These are phyloP conservation scores for Eristalinus aeneus DNA, from an alignment of 2,888 invertebrate genomes.

Conservation along the genomic window DNA sequence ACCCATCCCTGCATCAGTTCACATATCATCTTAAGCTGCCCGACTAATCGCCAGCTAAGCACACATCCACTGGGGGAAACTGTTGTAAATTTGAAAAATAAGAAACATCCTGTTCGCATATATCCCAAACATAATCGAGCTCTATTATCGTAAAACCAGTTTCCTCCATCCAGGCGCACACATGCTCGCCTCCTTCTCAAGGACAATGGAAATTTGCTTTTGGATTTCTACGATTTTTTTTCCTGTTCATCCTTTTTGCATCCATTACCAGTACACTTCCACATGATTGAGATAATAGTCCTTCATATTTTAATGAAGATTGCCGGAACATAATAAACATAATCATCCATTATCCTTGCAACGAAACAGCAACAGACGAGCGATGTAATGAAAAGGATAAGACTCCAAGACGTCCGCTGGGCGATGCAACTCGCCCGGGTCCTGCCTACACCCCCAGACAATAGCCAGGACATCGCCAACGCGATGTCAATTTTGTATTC, in stretches of 20 bases:
- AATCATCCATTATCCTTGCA: constrained; percentile 68
- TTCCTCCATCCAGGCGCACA: constrained; percentile 15
- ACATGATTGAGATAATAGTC: constrained; percentile 58
- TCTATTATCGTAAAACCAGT: constrained; percentile 61
- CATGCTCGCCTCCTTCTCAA: constrained; percentile 1
- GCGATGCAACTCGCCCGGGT: constrained; percentile 26
- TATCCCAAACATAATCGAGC: constrained; percentile 61
- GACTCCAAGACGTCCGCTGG: constrained; percentile 37
- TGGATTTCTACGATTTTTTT: constrained; percentile 1
- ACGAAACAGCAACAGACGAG: constrained; percentile 44
- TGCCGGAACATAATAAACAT: constrained; percentile 68
- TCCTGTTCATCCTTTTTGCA: background rate
- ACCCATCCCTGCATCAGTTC: background rate
- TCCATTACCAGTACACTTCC: constrained; percentile 20
- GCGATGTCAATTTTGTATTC: constrained; percentile 48
- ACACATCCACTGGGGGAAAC: constrained; percentile 9
- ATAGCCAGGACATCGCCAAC: background rate
- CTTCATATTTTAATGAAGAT: constrained; percentile 68
- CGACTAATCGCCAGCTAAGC: constrained; percentile 9
- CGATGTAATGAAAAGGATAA: constrained; percentile 51
- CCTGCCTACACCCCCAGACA: constrained; percentile 27
- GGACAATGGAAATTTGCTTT: constrained; percentile 25
- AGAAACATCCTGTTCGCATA: constrained; percentile 67
- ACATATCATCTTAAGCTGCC: background rate
- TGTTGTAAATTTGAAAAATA: constrained; percentile 52